Evolutionary conservation across 2,113 vertebrate genomes (phyloP).

Genomic region (Carettochelys insculpta): DNA sequence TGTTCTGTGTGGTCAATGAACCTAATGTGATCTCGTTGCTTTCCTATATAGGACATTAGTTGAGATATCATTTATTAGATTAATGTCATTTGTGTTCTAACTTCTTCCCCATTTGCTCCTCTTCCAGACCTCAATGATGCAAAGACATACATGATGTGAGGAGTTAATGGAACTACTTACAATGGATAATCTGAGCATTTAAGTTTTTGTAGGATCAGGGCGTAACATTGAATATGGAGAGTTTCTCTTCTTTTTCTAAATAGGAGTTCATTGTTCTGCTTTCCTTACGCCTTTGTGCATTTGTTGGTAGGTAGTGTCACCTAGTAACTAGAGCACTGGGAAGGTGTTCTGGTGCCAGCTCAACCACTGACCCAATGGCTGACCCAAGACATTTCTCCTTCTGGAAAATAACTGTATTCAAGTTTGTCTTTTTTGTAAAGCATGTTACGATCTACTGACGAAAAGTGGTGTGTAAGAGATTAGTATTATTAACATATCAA

Average conservation of each 20-base stretch:
- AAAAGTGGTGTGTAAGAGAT: background rate
- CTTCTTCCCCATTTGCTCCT: background rate
- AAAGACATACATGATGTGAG: background rate
- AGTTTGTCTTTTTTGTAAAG: background rate
- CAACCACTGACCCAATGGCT: background rate
- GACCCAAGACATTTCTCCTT: background rate
- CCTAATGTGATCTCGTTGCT: background rate
- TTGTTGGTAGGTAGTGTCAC: background rate
- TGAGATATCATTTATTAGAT: background rate
- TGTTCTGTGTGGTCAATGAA: conserved; percentile 20
- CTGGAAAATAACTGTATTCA: background rate
- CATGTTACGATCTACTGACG: background rate
- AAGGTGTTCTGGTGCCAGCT: background rate
- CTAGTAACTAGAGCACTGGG: background rate
- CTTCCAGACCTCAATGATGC: background rate
- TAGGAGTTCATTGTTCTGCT: background rate
- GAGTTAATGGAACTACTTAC: background rate
- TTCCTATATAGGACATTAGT: background rate
- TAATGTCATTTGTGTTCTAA: background rate
- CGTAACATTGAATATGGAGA: background rate
- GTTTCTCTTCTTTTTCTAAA: background rate
- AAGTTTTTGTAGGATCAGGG: background rate
- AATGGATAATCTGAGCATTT: background rate
- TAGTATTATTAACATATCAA: background rate
- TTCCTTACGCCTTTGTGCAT: background rate